Percentiles rank a stretch among this genome's conserved stretches.
These are phyloP conservation scores for Strongylocentrotus purpuratus DNA, from an alignment of 35 echinoderm and acorn worm species.

Conservation along the genomic window DNA sequence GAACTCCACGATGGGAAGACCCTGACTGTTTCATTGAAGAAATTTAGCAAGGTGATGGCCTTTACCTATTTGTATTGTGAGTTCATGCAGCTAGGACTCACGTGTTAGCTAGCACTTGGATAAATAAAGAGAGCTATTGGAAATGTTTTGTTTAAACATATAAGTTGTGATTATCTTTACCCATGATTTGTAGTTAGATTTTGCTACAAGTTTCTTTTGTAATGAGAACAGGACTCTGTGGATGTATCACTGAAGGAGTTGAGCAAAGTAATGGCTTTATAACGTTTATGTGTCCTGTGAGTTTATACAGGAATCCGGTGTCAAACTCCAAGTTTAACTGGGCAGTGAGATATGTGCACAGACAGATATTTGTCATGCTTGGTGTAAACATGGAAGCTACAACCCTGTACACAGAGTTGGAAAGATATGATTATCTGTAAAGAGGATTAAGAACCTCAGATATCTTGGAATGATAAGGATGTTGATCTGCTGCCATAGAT, in stretches of 20 bases:
- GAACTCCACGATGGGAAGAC: neutral
- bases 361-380: no score
- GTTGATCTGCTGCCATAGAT: neutral
- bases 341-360: no score
- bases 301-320: no score
- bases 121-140: neutral
- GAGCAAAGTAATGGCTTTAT: no score
- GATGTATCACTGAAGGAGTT: no score
- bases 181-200: no score
- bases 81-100: neutral
- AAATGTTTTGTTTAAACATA: neutral
- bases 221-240: no score
- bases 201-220: no score
- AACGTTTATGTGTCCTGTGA: no score
- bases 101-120: neutral
- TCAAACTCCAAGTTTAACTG: no score
- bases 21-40: slow-evolving; percentile 7
- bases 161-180: no score
- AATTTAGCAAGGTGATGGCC: neutral
- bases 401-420: neutral
- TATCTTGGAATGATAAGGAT: neutral
- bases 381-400: no score
- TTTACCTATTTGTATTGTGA: neutral
- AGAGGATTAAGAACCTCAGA: neutral
- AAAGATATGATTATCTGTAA: neutral